Evolutionary conservation across 2,888 invertebrate species (phyloP), one percentile per base, ranked within the genome.

Genomic region (Actias luna): DNA sequence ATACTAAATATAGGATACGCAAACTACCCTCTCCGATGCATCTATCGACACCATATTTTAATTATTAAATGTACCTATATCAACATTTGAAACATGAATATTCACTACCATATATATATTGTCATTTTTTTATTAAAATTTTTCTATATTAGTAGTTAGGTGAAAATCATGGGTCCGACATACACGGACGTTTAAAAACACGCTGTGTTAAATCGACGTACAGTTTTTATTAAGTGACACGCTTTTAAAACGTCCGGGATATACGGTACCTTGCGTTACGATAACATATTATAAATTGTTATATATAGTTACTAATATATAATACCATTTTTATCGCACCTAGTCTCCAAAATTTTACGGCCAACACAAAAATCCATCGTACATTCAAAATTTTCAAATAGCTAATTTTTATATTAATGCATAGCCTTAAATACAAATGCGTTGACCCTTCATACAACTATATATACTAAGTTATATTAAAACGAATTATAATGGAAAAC

Each of bases 261-360:
- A 0, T 25, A 50, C 3, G 12, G 46, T 10, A 4, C 25, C 25
- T 25, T 46, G 29, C 16, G 8, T 14, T 29, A 7, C n/a, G n/a
- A 29, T 16, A n/a, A 55, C 55, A 29, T n/a, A 16, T 55, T 55
- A 55, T 29, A 29, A 36, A 55, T 29, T 29, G 12, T 39, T n/a
- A 50, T 50, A 50, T 12, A 50, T 50, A 69, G n/a, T n/a, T 70
- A 74, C 59, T 71, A 70, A 66, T 63, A 22, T 62, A 67, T 64
- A 55, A 70, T 70, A 67, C 72, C 70, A 76, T 75, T 78, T 78
- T 75, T 76, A 75, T 79, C 80, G 79, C 83, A 82, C 81, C 84
- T n/a, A 84, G 82, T 83, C 84, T 84, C 84, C 77, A 82, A 80
- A 80, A 72, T 36, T 36, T 18, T 75, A 75, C 73, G 55, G 29